Evolutionary conservation across 1,140 invertebrate species (phyloP).

Genomic region (Drosophila subpulchrella): DNA sequence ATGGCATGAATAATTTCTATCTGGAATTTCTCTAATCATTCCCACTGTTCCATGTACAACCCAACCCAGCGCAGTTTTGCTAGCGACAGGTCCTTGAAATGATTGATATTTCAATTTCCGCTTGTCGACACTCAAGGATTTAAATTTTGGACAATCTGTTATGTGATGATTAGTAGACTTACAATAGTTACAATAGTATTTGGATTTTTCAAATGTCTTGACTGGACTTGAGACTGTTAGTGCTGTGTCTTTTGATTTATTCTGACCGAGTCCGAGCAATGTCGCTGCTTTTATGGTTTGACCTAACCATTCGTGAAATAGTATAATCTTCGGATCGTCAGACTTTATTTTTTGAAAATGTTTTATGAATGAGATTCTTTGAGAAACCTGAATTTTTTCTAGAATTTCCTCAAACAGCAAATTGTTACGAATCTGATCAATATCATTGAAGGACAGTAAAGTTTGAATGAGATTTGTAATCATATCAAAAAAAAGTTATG

Average conservation of each 20-base stretch:
- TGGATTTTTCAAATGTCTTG: constrained; percentile 1
- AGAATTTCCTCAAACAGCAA: constrained; percentile 25
- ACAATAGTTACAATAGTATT: constrained; percentile 22
- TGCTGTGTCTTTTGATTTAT: constrained; percentile 13
- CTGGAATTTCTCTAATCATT: background rate
- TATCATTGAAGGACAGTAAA: constrained; percentile 7
- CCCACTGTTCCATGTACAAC: constrained; percentile 13
- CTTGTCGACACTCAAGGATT: constrained; percentile 10
- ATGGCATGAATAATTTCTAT: constrained; percentile 1
- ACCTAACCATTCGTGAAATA: constrained; percentile 18
- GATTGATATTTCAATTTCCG: constrained; percentile 12
- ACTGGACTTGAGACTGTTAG: constrained; percentile 11
- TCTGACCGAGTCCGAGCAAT: constrained; percentile 4
- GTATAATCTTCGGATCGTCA: background rate
- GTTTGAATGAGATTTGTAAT: constrained; percentile 25
- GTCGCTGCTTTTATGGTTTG: constrained; percentile 14
- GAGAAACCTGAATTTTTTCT: constrained; percentile 15
- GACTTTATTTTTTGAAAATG: constrained; percentile 4
- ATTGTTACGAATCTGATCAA: constrained; percentile 20
- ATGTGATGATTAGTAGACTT: constrained; percentile 12
- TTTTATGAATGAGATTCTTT: constrained; percentile 17
- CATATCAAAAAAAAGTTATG: constrained; percentile 14
- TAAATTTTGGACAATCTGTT: constrained; percentile 14
- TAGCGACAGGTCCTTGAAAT: background rate
- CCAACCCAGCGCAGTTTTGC: constrained; percentile 3